Evolutionary conservation across 2,113 vertebrate species (phyloP), one percentile per base, ranked within the genome.

Genomic region (Poeciliopsis turrubarensis): DNA sequence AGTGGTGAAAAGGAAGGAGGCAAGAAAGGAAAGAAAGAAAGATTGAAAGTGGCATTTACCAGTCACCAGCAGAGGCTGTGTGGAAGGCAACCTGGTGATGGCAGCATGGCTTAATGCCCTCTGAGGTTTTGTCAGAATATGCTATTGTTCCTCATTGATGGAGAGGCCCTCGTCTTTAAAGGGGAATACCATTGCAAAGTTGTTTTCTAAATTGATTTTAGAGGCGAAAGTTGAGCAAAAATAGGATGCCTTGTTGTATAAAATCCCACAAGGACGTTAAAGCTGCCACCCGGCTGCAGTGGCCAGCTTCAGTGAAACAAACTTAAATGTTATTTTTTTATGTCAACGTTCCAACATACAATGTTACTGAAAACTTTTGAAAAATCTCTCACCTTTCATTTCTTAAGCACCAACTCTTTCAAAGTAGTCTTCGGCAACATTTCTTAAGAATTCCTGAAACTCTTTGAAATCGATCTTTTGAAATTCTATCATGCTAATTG

Each of bases 21-120:
- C 75, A 72, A 87, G 81, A 87, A 89, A 73, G 85, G 29, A 66
- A 66, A 66, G 29, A 64, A 64, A 51, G 83, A 89, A 86, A 90
- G 89, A 89, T 85, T 89, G 90, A 91, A 90, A 92, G 90, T 94
- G 93, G 90, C 91, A 92, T 93, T 94, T 93, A 93, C 90, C 92
- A 89, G 89, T 90, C 86, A 89, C 79, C 86, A 60, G 79, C 75
- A 77, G 77, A 82, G 81, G 81, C 82, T 81, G 85, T 77, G 80
- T 92, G 75, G 87, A 91, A 73, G 65, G 80, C 64, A 72, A 87
- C 74, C 78, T 75, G 76, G 85, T 84, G 87, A 88, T 67, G 78
- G 78, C 73, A 86, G 88, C 80, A 81, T 88, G 86, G 81, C 65
- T 87, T 87, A 78, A 91, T 84, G 83, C 88, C 91, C 86, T 75